Evolutionary conservation across 1,140 invertebrate species (phyloP), one percentile per base, ranked within the genome.

Genomic region (Ectropis grisescens): DNA sequence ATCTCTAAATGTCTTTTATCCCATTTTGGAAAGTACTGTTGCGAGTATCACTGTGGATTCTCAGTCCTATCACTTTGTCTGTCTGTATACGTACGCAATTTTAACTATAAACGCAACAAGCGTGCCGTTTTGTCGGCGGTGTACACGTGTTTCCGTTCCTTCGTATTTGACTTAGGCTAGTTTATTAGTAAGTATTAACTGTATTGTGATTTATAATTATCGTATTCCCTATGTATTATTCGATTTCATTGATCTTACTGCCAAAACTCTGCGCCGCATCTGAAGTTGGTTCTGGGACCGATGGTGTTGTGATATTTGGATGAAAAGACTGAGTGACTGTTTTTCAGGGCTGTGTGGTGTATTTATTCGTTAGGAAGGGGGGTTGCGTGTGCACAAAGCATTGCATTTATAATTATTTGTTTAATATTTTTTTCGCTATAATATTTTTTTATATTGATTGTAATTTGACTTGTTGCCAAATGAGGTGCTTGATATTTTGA

Each of bases 151-250:
- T 58, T 61, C 58, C 61, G 58, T 54, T 57, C 37, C 59, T 64
- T 64, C 52, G 49, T 72, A 74, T 69, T 70, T 65, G 47, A 58
- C 48, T 68, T 67, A 69, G 50, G 41, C 72, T 69, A 72, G 58
- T 67, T 58, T 62, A 75, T 62, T 67, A 44, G 29, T 79, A 74
- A 79, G 74, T 75, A 79, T 72, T 75, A 75, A 67, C 58, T 67
- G 66, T 78, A 78, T 68, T 78, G 72, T 78, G 69, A 78, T 74
- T 60, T 51, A 64, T 72, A 61, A 62, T 66, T 72, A 58, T 74
- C 62, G 39, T 78, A 59, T 58, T n/a, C n/a, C n/a, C 46, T 61
- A 43, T 51, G 37, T 47, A 48, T 59, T 56, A 65, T 53, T 67
- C 57, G 41, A 61, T 55, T 64, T 58, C 59, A 41, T 31, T 61